Percentiles rank a stretch among this genome's conserved stretches.
phyloP scores from a whole-genome alignment of 2,888 invertebrate genomes.

The Plebejus anna region DNA sequence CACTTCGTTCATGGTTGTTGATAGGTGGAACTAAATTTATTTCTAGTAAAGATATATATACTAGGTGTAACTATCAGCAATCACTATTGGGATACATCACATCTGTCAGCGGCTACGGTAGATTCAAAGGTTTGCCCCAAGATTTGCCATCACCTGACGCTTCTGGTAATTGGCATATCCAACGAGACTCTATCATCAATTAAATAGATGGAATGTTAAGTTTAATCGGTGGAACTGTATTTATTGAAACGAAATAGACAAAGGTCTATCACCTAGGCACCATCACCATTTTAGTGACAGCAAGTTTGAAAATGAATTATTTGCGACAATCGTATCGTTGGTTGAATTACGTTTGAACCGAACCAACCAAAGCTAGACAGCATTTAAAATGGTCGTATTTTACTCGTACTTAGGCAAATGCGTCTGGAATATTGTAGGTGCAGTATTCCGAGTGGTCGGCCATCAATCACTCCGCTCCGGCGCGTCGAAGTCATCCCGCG shows the following conservation, averaged over 20 bases:
- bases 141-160: neutral
- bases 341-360: neutral
- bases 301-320: neutral
- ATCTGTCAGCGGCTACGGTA: too few relatives aligned
- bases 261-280: too few relatives aligned
- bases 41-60: too few relatives aligned
- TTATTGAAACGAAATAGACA: neutral
- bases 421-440: slow-evolving; percentile 23
- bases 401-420: neutral
- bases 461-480: slow-evolving; percentile 38
- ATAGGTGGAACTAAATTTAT: too few relatives aligned
- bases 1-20: too few relatives aligned
- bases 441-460: slow-evolving; percentile 29
- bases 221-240: neutral
- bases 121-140: too few relatives aligned
- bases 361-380: neutral
- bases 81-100: too few relatives aligned
- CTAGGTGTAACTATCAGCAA: too few relatives aligned
- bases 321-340: neutral
- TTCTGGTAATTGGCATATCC: neutral
- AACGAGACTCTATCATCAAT: neutral
- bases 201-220: too few relatives aligned
- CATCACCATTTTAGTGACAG: too few relatives aligned
- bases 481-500: slow-evolving; percentile 38
- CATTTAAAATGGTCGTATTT: neutral